phyloP scores from a whole-genome alignment of 1,140 invertebrate genomes.

The Drosophila navojoa region DNA sequence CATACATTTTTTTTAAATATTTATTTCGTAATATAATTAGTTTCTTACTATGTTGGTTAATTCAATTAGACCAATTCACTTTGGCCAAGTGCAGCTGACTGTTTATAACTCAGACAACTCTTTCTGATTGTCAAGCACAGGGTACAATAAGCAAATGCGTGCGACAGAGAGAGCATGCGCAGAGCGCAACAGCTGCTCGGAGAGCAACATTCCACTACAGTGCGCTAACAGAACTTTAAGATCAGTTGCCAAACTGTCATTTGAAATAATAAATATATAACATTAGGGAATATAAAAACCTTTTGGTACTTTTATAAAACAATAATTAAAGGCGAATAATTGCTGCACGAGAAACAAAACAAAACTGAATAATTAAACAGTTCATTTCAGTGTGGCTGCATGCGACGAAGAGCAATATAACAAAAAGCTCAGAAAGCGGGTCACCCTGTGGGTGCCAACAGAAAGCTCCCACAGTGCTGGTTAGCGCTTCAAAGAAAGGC shows the following conservation, averaged over 20 bases:
- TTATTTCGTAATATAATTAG: too few relatives aligned
- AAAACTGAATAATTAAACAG: constrained; percentile 28
- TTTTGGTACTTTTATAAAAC: not conserved
- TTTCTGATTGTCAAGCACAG: not conserved
- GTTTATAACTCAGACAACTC: not conserved
- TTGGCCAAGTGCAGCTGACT: not conserved
- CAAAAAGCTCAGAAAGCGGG: constrained; percentile 19
- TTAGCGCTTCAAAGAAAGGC: not conserved
- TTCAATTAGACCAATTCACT: not conserved
- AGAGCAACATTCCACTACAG: constrained; percentile 31
- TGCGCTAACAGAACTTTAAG: constrained; percentile 29
- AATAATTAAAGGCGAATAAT: not conserved
- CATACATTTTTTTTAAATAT: too few relatives aligned
- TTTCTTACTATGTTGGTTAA: too few relatives aligned
- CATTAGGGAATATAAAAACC: not conserved
- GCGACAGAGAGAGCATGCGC: constrained; percentile 40
- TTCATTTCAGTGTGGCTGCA: constrained; percentile 22
- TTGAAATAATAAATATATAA: not conserved
- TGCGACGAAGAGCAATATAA: not conserved
- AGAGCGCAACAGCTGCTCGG: constrained; percentile 42
- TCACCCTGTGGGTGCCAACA: constrained; percentile 7
- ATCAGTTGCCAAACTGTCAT: constrained; percentile 11
- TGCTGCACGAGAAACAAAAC: not conserved
- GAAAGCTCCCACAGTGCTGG: constrained; percentile 16
- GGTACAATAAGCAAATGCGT: constrained; percentile 9